A percentile compares a stretch with the other conserved stretches of the same genome.
Conservation (phyloP, 53 echinoderm and acorn worm genomes). For the Patiria pectinifera region DNA sequence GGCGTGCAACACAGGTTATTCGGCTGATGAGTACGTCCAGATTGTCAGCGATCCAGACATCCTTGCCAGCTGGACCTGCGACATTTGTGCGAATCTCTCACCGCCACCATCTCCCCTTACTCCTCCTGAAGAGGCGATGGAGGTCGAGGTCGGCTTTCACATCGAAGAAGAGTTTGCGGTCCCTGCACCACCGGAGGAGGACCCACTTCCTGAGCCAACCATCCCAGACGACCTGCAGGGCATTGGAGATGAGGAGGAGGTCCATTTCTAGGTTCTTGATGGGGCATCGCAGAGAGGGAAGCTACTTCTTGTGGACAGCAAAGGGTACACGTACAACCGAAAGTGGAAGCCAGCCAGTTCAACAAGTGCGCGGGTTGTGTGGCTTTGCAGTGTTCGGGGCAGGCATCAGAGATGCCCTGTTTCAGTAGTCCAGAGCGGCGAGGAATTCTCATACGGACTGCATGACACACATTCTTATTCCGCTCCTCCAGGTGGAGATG, state of each 20-base stretch:
- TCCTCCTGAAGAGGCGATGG: background rate
- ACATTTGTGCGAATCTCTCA: background rate
- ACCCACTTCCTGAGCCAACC: background rate
- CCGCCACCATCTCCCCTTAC: background rate
- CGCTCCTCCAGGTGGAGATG: background rate
- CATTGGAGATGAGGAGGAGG: background rate
- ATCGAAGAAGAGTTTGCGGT: background rate
- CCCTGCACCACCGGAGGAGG: slow-evolving; percentile 10
- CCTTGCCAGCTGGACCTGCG: background rate
- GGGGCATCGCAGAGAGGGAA: slow-evolving; percentile 15
- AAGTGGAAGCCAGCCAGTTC: slow-evolving; percentile 8
- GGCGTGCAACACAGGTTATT: background rate
- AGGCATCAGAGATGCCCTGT: background rate
- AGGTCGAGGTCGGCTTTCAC: background rate
- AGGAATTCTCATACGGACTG: background rate
- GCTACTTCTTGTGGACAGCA: slow-evolving; percentile 10
- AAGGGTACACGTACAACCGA: slow-evolving; percentile 11
- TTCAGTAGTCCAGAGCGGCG: background rate
- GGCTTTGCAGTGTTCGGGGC: background rate
- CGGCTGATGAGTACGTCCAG: background rate
- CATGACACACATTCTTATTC: background rate
- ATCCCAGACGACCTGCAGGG: slow-evolving; percentile 2
- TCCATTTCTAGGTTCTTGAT: background rate
- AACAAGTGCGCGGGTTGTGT: background rate
- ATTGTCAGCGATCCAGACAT: background rate